Evolutionary conservation across 64 coral and sea anemone genomes (phyloP).

Genomic region (Porites lutea): DNA sequence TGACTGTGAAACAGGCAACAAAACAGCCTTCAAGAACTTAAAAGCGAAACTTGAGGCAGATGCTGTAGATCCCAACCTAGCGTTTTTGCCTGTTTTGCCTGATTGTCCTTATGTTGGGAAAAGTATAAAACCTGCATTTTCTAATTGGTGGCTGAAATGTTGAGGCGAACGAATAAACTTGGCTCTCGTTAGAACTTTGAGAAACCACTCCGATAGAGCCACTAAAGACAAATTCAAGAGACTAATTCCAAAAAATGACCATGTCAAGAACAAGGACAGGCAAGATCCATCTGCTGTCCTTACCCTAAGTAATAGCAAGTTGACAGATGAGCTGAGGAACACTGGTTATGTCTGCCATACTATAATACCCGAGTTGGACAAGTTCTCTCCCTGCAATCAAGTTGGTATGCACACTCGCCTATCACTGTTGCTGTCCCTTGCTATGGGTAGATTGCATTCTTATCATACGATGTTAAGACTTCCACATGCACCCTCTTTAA

Average conservation of each 20-base stretch:
- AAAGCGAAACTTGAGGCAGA: conserved; percentile 56
- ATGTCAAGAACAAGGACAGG: conserved; percentile 75
- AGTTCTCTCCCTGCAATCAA: conserved; percentile 51
- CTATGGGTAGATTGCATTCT: conserved; percentile 60
- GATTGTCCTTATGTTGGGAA: conserved; percentile 81
- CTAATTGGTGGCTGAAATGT: conserved; percentile 75
- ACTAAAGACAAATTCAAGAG: conserved; percentile 66
- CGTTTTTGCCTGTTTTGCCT: conserved; percentile 48
- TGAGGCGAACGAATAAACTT: conserved; percentile 48
- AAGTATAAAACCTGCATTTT: conserved; percentile 79
- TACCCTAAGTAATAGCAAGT: conserved; percentile 38
- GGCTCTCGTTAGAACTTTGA: conserved; percentile 46
- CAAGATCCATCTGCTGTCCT: conserved; percentile 63
- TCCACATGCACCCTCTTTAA: conserved; percentile 35
- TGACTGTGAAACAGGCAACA: conserved; percentile 61
- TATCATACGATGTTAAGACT: conserved; percentile 44
- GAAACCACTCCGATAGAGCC: conserved; percentile 63
- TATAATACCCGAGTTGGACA: conserved; percentile 77
- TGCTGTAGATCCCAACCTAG: conserved; percentile 44
- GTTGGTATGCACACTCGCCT: conserved; percentile 54
- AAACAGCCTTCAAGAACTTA: conserved; percentile 26
- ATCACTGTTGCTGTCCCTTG: conserved; percentile 51
- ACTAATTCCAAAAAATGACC: conserved; percentile 58
- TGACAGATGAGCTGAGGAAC: conserved; percentile 43
- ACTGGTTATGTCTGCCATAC: conserved; percentile 33